Base-by-base conservation (phyloP, 2,888 invertebrate genomes). In the Anodontia alba region DNA sequence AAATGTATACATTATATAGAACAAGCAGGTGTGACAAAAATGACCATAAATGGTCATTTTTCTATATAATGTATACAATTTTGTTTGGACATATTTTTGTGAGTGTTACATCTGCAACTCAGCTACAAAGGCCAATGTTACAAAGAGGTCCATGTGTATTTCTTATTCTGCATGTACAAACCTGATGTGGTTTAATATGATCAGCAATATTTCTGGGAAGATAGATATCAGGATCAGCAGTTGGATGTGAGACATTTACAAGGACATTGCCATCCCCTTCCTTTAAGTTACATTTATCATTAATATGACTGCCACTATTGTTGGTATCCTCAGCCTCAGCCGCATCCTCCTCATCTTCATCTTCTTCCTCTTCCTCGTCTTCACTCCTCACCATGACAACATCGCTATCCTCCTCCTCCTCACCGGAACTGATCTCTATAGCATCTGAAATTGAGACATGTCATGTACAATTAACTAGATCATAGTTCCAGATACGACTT, bases 111-210 rank as follows among this genome's bases (percentile, higher is more conserved):
- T n/a, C n/a, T n/a, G n/a, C n/a, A n/a, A n/a, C n/a, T n/a, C n/a
- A n/a, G n/a, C n/a, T n/a, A n/a, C n/a, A n/a, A n/a, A n/a, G n/a
- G n/a, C n/a, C n/a, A n/a, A n/a, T n/a, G n/a, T n/a, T n/a, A n/a
- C n/a, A n/a, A n/a, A n/a, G n/a, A n/a, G n/a, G n/a, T n/a, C n/a
- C n/a, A n/a, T n/a, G n/a, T n/a, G n/a, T n/a, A n/a, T n/a, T n/a
- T n/a, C n/a, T n/a, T n/a, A n/a, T n/a, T n/a, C n/a, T n/a, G n/a
- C n/a, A n/a, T n/a, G n/a, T n/a, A 38, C 42, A 29, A 81, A 97
- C 97, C 96, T 99, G 99, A 96, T 99, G 99, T 1, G 99, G 98
- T 95, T 99, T 99, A 78, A 99, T 98, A 73, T 97, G 96, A 88
- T 97, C 96, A 0, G 98, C 97, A 71, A 99, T 97, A 81, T 95